A percentile compares a stretch with the other conserved stretches of the same genome.
Evolutionary conservation across 2,797 vertebrate species (phyloP).

Genomic region (Catharus ustulatus): DNA sequence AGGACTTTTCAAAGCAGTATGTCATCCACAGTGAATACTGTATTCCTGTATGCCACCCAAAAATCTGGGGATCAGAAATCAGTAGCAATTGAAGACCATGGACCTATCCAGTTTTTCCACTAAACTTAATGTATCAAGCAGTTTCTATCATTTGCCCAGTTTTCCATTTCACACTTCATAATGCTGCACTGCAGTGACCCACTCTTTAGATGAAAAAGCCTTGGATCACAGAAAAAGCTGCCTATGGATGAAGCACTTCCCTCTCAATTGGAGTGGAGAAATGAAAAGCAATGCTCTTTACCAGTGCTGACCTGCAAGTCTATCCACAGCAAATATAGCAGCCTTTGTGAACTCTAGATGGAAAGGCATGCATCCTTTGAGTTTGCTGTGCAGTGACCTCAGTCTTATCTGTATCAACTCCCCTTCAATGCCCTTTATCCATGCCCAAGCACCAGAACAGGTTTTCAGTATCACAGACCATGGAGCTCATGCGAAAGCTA

Average conservation of each 20-base stretch:
- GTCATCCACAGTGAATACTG: not conserved
- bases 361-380: not conserved
- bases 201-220: not conserved
- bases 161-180: not conserved
- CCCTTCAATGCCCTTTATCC: not conserved
- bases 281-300: not conserved
- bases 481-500: not conserved
- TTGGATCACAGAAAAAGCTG: not conserved
- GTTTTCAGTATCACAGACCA: not conserved
- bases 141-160: not conserved
- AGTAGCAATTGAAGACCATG: not conserved
- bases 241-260: not conserved
- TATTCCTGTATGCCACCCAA: not conserved
- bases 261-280: not conserved
- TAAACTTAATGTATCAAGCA: not conserved
- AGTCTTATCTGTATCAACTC: not conserved
- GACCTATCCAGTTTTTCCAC: not conserved
- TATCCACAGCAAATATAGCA: not conserved
- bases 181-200: not conserved
- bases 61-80: not conserved
- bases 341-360: not conserved
- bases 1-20: not conserved
- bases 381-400: not conserved
- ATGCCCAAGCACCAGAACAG: no score
- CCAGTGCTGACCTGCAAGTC: not conserved